Base-by-base conservation (phyloP, 2,888 invertebrate species). In the Cryptosula pallasiana region DNA sequence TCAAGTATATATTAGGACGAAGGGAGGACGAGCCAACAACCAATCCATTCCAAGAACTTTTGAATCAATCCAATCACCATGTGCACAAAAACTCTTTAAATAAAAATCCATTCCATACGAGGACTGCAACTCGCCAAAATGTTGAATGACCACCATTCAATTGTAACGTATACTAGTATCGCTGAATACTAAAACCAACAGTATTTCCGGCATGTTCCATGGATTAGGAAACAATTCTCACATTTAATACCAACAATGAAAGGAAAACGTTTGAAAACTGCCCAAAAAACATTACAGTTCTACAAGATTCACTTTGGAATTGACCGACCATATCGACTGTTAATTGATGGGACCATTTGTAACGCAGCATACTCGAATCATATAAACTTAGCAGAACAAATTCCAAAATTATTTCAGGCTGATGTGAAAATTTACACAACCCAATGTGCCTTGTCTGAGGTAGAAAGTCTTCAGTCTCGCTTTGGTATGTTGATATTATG, bases 361-460 rank as follows among this genome's bases (percentile, higher is more conserved):
- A 63, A 63, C n/a, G 32, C 63, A 29, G 63, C 63, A 29, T 63
- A 63, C 32, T 2, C 63, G 9, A 63, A 63, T 32, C 63, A 63
- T 27, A 63, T 63, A 29, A 63, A 63, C n/a, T 63, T 63, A 63
- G 63, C 63, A 16, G 63, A 63, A n/a, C 63, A 63, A 34, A 63
- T 63, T 63, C 63, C 63, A 20, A 63, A 63, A 27, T 32, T 63
- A 32, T 63, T 63, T 63, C 63, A 63, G n/a, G 63, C 63, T n/a
- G 25, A 63, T 32, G 63, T 63, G 29, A 20, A 27, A n/a, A 63
- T 63, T 32, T 63, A 32, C n/a, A 63, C 63, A 32, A 63, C 63
- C n/a, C 2, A 63, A n/a, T 63, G 63, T 63, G 63, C 63, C 9
- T 25, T 63, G 13, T 63, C 63, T 27, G 63, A 63, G 32, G 63